phyloP scores from a whole-genome alignment of 2,888 invertebrate genomes.

The Trypoxylon attenuatum region DNA sequence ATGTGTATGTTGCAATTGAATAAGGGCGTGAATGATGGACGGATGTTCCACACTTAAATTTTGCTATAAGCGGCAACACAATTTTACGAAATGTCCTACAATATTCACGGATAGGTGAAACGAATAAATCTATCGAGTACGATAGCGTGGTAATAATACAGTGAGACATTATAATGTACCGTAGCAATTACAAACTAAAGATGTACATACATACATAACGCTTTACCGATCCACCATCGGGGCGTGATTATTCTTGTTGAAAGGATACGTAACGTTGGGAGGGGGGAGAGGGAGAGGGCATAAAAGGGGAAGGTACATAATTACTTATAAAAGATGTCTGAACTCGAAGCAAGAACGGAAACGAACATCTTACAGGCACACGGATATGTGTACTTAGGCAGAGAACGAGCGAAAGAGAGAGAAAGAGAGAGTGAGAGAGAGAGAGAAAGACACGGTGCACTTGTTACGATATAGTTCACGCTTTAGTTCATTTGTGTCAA shows the following conservation, averaged over 20 bases:
- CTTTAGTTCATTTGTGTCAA: conserved; percentile 53
- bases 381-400: conserved; percentile 38
- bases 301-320: too few relatives aligned
- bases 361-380: conserved; percentile 28
- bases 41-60: too few relatives aligned
- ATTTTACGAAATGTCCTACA: too few relatives aligned
- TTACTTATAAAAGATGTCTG: conserved; percentile 30
- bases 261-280: conserved; percentile 8
- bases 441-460: too few relatives aligned
- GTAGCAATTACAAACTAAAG: conserved; percentile 38
- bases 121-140: too few relatives aligned
- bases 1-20: too few relatives aligned
- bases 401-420: conserved; percentile 9
- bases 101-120: too few relatives aligned
- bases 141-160: too few relatives aligned
- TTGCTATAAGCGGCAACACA: not conserved
- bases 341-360: conserved; percentile 14
- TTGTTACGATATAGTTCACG: conserved; percentile 62
- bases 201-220: conserved; percentile 39
- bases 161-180: conserved; percentile 32
- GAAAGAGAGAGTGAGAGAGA: too few relatives aligned
- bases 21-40: too few relatives aligned
- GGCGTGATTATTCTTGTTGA: conserved; percentile 21
- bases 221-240: conserved; percentile 4
- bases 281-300: too few relatives aligned